Evolutionary conservation across 2,113 vertebrate species (phyloP), one percentile per base, ranked within the genome.

Genomic region (Parotia lawesii): DNA sequence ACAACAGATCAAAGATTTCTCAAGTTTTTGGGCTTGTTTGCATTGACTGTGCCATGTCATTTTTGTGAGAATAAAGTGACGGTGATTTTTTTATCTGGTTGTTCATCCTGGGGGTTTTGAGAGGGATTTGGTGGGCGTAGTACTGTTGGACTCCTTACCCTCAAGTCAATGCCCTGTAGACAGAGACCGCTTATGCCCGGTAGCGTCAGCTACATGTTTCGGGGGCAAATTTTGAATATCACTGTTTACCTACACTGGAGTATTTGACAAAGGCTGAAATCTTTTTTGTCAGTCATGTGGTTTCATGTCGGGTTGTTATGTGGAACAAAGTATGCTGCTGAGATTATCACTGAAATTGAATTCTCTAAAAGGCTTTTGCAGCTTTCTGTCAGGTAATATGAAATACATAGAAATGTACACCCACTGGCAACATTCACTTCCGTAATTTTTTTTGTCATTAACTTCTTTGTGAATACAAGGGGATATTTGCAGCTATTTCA

Each of bases 401-500:
- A 95, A 90, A 80, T 58, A 81, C 11, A 38, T 50, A 84, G 78
- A 71, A 87, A 77, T 18, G 31, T 79, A 45, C 45, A 61, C 64
- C 40, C 40, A 29, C 64, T 91, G 60, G 35, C 44, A 87, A 66
- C 1, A 5, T 81, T 90, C 42, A 15, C 2, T 7, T 85, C 56
- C 69, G 22, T 40, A 5, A 37, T 40, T 74, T 9, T 38, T 74
- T 89, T 84, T 54, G 33, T 69, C 70, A 45, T 82, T 35, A 75
- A 23, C 56, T 87, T 38, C 50, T 83, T 65, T 70, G 45, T 85
- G 62, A 75, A 40, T 69, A 69, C 2, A 5, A 85, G 72, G 60
- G 60, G 75, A 74, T 90, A 86, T 94, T 73, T 85, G 71, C 35
- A 90, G 64, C 58, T 85, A 31, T 92, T 94, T 83, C 60, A 42